Conservation (phyloP, 2,113 vertebrate species). For the Lepus europaeus region DNA sequence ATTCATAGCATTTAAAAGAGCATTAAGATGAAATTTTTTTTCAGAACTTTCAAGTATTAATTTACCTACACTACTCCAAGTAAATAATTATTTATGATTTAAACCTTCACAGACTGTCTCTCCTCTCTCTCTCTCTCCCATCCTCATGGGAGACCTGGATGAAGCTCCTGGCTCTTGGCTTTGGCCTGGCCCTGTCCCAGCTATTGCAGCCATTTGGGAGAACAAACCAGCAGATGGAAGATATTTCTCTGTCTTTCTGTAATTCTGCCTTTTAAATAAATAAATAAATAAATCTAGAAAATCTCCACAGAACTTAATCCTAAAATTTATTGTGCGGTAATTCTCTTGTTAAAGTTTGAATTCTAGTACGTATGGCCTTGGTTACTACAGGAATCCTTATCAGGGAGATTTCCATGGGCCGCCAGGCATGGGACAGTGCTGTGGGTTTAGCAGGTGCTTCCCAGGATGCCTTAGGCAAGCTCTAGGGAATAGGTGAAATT, state of each 20-base stretch:
- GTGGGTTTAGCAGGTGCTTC: neutral
- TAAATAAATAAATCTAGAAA: neutral
- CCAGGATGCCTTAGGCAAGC: neutral
- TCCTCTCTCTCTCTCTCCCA: too few species aligned
- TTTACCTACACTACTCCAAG: neutral
- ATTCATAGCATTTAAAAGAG: neutral
- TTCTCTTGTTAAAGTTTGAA: neutral
- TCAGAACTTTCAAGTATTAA: constrained; percentile 19
- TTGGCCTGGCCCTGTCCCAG: too few species aligned
- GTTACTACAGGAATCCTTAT: neutral
- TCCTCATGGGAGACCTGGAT: too few species aligned
- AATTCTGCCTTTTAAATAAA: too few species aligned
- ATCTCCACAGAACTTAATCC: neutral
- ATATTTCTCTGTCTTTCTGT: too few species aligned
- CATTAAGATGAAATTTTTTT: neutral
- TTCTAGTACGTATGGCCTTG: neutral
- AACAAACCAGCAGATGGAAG: too few species aligned
- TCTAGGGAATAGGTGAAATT: neutral
- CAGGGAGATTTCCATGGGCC: neutral
- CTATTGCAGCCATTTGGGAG: too few species aligned
- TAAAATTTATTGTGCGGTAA: neutral
- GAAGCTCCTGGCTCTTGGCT: too few species aligned
- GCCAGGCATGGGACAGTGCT: neutral
- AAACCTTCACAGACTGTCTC: neutral
- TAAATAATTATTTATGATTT: neutral